Evolutionary conservation across 2,888 invertebrate species (phyloP).

Genomic region (Lepetodrilus schrolli): DNA sequence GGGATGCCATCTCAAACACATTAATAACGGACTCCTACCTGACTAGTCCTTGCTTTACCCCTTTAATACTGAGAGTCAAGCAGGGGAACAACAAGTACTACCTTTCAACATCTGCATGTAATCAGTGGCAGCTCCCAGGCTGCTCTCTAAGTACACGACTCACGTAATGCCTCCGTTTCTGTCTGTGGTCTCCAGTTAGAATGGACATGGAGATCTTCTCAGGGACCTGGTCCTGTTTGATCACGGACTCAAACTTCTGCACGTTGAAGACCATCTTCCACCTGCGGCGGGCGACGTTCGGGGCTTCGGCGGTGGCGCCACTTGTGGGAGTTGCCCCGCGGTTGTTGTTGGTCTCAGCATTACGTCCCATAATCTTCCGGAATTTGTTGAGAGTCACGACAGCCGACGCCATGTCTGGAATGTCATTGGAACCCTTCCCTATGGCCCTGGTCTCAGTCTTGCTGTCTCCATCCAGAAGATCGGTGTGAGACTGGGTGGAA

Average conservation of each 20-base stretch:
- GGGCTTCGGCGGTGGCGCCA: constrained; percentile 22
- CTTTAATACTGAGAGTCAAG: no score
- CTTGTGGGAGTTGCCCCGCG: constrained; percentile 24
- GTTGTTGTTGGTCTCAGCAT: constrained; percentile 32
- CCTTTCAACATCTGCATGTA: no score
- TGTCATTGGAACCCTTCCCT: constrained; percentile 32
- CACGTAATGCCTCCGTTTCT: constrained; percentile 1
- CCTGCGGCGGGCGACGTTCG: no score
- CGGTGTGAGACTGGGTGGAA: constrained; percentile 27
- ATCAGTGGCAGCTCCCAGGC: no score
- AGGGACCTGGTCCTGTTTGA: constrained; percentile 38
- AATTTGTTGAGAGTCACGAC: neutral
- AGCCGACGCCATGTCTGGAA: neutral
- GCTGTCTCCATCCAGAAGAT: constrained; percentile 18
- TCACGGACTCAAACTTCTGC: constrained; percentile 60
- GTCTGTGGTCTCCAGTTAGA: neutral
- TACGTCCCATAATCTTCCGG: constrained; percentile 25
- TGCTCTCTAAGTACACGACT: no score
- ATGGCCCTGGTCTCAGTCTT: neutral
- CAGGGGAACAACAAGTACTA: no score
- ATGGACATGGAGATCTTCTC: constrained; percentile 32
- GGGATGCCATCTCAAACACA: no score
- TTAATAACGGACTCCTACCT: no score
- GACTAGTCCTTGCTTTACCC: no score
- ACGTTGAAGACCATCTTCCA: constrained; percentile 67